Conservation (phyloP, 1,140 invertebrate genomes). For the Carposina sasakii region DNA sequence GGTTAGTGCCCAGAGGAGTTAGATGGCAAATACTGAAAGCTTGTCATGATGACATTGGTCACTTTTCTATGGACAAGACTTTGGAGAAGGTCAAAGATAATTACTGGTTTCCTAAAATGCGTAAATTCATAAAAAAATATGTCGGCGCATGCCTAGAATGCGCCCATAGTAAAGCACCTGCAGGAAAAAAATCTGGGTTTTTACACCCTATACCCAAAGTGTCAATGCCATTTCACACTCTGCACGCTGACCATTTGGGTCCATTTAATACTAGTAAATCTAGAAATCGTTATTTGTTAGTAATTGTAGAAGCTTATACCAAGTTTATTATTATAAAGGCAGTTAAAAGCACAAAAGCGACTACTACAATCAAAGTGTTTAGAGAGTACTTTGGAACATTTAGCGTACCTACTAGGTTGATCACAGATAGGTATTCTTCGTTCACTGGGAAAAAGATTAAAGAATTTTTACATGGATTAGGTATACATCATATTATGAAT, state of each 20-base stretch:
- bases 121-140: constrained; percentile 12
- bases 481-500: neutral
- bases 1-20: constrained; percentile 10
- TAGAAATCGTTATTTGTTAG: neutral
- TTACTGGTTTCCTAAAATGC: constrained; percentile 25
- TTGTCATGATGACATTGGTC: constrained; percentile 29
- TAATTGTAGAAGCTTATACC: neutral
- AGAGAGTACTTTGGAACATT: neutral
- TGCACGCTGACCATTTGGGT: neutral
- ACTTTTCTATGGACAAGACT: constrained; percentile 26
- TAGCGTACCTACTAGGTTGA: neutral
- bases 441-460: neutral
- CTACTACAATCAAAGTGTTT: neutral
- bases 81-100: constrained; percentile 20
- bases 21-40: constrained; percentile 10
- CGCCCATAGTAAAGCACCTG: constrained; percentile 3
- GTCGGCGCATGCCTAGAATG: constrained; percentile 15
- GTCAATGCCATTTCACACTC: neutral
- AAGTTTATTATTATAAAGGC: neutral
- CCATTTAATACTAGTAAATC: neutral
- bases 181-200: constrained; percentile 16
- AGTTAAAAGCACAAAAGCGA: neutral
- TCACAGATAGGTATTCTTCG: neutral
- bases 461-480: neutral
- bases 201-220: neutral